Conservation (phyloP, 1,140 invertebrate genomes). For the roundworm (Caenorhabditis elegans) region WBcel235 BX284604.4:8896501-8897000, state of each 20-base stretch:
- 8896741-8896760: conserved; percentile 49
- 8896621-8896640: not conserved
- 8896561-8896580: no score
- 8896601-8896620: no score
- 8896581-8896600: no score
- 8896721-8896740: conserved; percentile 45
- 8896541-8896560: no score
- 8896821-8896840: not conserved
- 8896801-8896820: not conserved
- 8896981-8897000: not conserved
- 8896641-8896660: not conserved
- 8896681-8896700: not conserved
- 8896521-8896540: no score
- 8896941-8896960: not conserved
- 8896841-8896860: conserved; percentile 26
- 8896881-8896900: not conserved
- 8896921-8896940: not conserved
- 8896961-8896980: not conserved
- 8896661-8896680: conserved; percentile 7
- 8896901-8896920: not conserved
- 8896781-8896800: conserved; percentile 27
- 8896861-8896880: conserved; percentile 38
- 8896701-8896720: conserved; percentile 43
- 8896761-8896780: conserved; percentile 32
- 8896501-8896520: no score